These are phyloP conservation scores for Tetrapedia diversipes DNA, from an alignment of 2,888 invertebrate genomes.

Conservation along the genomic window DNA sequence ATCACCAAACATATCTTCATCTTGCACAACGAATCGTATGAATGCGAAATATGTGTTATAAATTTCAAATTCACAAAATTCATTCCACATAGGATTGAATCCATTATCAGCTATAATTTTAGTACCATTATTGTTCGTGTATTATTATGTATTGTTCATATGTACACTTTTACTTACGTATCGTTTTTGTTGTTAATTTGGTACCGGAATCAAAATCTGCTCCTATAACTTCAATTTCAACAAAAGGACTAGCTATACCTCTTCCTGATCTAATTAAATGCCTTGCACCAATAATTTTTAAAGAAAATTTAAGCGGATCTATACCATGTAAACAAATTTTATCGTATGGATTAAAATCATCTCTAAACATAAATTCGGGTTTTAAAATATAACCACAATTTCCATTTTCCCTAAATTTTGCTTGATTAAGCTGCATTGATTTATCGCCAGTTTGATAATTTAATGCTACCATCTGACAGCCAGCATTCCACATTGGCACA, in stretches of 20 bases:
- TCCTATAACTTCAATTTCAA: constrained; percentile 95
- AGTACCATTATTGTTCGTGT: background rate
- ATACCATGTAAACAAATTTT: constrained; percentile 85
- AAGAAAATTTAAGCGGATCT: constrained; percentile 84
- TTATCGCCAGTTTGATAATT: constrained; percentile 99
- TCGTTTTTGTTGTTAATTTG: constrained; percentile 93
- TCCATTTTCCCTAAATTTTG: constrained; percentile 96
- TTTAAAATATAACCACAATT: constrained; percentile 96
- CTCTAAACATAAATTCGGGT: constrained; percentile 93
- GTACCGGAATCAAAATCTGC: constrained; percentile 93
- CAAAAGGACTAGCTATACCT: constrained; percentile 94
- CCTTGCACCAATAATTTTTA: constrained; percentile 94
- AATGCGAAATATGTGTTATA: constrained; percentile 92
- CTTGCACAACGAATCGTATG: constrained; percentile 94
- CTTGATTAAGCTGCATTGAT: constrained; percentile 97
- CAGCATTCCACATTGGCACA: constrained; percentile 96
- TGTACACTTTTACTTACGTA: constrained; percentile 86
- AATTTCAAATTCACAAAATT: constrained; percentile 91
- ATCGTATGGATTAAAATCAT: constrained; percentile 91
- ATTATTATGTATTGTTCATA: constrained; percentile 5
- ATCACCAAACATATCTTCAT: constrained; percentile 99
- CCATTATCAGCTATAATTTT: constrained; percentile 92
- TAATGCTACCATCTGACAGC: constrained; percentile 98
- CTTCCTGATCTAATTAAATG: constrained; percentile 93
- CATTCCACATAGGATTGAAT: constrained; percentile 96